Percentiles rank a stretch among this genome's conserved stretches.
Evolutionary conservation across 2,113 vertebrate genomes (phyloP).

Genomic region (Paradoxurus hermaphroditus): DNA sequence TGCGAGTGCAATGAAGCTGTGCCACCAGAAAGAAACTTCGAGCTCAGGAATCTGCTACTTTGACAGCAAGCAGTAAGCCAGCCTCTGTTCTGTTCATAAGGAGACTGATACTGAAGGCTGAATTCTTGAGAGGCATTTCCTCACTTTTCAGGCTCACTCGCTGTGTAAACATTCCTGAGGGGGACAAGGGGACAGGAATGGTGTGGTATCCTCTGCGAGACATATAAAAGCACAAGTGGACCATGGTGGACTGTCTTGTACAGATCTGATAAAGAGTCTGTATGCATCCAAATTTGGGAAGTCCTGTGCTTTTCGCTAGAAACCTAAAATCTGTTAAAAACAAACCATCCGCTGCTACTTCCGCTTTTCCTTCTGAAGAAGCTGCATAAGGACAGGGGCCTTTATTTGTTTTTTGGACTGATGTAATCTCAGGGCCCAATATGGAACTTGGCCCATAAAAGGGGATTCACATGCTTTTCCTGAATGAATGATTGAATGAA

Average conservation of each 20-base stretch:
- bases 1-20: background rate
- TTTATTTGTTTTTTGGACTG: background rate
- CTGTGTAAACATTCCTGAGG: background rate
- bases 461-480: background rate
- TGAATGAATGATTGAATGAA: background rate
- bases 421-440: background rate
- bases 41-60: background rate
- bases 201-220: background rate
- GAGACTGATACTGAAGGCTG: background rate
- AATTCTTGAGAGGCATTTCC: background rate
- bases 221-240: background rate
- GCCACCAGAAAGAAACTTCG: background rate
- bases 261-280: background rate
- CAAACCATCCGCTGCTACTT: background rate
- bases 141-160: background rate
- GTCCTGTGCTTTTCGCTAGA: background rate
- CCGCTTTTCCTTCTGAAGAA: background rate
- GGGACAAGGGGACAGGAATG: background rate
- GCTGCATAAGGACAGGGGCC: background rate
- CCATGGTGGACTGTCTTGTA: background rate
- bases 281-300: background rate
- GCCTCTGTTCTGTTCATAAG: background rate
- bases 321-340: background rate
- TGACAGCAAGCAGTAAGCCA: background rate
- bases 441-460: background rate